Base-by-base conservation (phyloP, 2,888 invertebrate species). In the Ennomos quercinarius region DNA sequence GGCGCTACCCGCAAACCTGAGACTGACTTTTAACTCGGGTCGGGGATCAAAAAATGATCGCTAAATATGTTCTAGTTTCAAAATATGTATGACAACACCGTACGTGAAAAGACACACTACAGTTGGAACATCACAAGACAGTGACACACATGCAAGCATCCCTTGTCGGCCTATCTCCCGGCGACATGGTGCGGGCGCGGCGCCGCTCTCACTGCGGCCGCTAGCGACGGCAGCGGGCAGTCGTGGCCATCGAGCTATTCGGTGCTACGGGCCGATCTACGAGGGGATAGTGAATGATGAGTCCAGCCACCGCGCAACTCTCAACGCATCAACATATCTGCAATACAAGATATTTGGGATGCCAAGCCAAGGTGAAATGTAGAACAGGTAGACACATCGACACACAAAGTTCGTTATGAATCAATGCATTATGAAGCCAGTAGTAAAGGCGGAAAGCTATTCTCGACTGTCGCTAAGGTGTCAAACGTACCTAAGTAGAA, bases 401-500 rank as follows among this genome's bases (percentile, higher is more conserved):
- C 70, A 73, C 70, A 71, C 58, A 70, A 50, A 68, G 77, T 48
- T 72, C 74, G 63, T 74, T 70, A 80, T 82, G 80, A 80, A 67
- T 67, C 63, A 76, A 82, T 81, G 82, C 82, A 80, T 61, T 78
- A 83, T 84, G 78, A 89, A 89, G 89, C 86, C 87, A 84, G 77
- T 85, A 82, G 77, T 75, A 81, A 83, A 88, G 87, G 89, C 88
- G 78, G 76, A 78, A 89, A 89, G 89, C 87, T 85, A 83, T 76
- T 76, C 73, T 75, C 71, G 63, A 64, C 70, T 70, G 63, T 81
- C 81, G 77, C 85, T 86, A 87, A 81, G 58, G 57, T 82, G 74
- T 74, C 78, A 79, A 80, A 87, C 91, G 93, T 96, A 96, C 97
- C 97, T 97, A 96, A 97, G 96, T 94, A 97, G 97, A 95, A 97